A percentile compares a stretch with the other conserved stretches of the same genome.
phyloP scores from a whole-genome alignment of 2,888 invertebrate genomes.

The Sinopyrophorus schimmeli region DNA sequence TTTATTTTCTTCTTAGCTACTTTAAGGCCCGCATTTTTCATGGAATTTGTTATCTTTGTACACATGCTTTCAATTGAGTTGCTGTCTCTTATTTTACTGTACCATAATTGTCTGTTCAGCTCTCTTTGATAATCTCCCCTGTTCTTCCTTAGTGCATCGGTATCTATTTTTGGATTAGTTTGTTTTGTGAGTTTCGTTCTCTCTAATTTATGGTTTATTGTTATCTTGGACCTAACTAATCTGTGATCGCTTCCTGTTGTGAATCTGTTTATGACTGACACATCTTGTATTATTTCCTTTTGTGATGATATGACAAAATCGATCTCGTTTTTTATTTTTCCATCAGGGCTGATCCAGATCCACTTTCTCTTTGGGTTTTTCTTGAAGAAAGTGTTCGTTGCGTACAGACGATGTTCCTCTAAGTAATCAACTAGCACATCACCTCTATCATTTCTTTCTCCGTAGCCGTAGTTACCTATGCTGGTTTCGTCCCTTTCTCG shows the following conservation, averaged over 20 bases:
- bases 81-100: constrained; percentile 5
- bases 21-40: background rate
- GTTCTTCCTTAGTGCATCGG: background rate
- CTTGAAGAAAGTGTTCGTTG: constrained; percentile 1
- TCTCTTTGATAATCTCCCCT: constrained; percentile 1
- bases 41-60: background rate
- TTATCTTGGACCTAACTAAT: background rate
- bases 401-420: background rate
- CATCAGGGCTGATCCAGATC: background rate
- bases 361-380: constrained; percentile 1
- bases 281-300: background rate
- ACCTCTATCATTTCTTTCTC: too few species aligned
- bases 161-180: background rate
- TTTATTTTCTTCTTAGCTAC: background rate
- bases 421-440: background rate
- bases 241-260: constrained; percentile 6
- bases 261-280: constrained; percentile 5
- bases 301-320: constrained; percentile 3
- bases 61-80: background rate
- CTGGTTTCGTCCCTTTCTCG: background rate
- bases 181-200: constrained; percentile 2
- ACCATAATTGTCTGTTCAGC: constrained; percentile 4
- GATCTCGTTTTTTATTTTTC: background rate
- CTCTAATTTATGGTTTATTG: constrained; percentile 4
- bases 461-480: constrained; percentile 4